These are phyloP conservation scores for Ganaspis brasiliensis DNA, from an alignment of 2,888 invertebrate genomes.

Conservation along the genomic window DNA sequence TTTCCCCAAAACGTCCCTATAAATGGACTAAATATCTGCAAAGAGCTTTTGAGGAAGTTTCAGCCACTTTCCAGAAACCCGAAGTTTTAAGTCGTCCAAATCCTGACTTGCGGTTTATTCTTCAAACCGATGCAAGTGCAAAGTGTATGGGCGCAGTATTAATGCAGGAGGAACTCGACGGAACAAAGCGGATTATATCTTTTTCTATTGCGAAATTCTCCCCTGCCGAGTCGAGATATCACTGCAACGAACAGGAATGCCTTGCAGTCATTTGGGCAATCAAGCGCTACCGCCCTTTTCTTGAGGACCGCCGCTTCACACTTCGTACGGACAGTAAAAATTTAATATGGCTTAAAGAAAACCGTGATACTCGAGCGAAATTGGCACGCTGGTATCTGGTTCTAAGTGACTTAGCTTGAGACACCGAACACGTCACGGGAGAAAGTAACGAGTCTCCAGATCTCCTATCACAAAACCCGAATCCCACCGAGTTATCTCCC, in stretches of 20 bases:
- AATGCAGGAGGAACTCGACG: slow-evolving; percentile 20
- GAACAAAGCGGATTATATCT: slow-evolving; percentile 39
- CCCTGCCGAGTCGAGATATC: slow-evolving; percentile 45
- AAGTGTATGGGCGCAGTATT: slow-evolving; percentile 46
- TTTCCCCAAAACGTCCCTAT: neutral
- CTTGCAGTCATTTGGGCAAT: no score
- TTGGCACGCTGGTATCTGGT: slow-evolving; percentile 9
- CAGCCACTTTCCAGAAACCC: neutral
- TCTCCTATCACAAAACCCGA: neutral
- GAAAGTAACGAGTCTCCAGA: neutral
- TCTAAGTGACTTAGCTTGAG: neutral
- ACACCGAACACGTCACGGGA: neutral
- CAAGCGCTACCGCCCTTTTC: no score
- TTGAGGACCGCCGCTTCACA: no score
- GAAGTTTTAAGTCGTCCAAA: neutral
- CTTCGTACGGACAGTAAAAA: no score
- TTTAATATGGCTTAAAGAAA: no score
- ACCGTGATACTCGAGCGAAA: no score
- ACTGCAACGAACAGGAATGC: no score
- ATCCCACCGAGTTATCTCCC: neutral
- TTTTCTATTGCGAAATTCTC: slow-evolving; percentile 55
- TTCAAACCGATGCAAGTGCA: slow-evolving; percentile 47
- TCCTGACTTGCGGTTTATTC: neutral
- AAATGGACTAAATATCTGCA: slow-evolving; percentile 19
- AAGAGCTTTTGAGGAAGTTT: neutral